Evolutionary conservation across 1,140 invertebrate genomes (phyloP).

Genomic region (Bradysia coprophila): DNA sequence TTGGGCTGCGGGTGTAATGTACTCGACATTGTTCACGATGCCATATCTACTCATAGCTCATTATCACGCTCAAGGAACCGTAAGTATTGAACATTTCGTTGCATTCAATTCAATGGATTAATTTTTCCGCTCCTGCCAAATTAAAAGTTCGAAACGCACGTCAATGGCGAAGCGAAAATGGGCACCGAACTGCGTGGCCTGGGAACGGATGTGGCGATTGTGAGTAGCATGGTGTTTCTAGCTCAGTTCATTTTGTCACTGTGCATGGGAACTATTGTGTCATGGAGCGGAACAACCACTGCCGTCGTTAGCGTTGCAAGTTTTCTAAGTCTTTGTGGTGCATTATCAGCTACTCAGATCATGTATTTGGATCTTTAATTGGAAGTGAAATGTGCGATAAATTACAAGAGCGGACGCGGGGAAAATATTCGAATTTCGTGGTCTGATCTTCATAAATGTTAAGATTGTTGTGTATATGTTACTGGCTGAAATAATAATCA

Average conservation of each 20-base stretch:
- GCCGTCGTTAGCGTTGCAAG: conserved; percentile 71
- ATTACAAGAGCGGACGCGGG: too few species aligned
- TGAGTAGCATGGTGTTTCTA: conserved; percentile 89
- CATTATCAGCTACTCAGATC: conserved; percentile 65
- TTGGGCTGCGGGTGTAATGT: conserved; percentile 87
- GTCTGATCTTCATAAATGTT: too few species aligned
- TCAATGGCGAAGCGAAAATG: conserved; percentile 27
- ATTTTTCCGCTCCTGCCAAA: background rate
- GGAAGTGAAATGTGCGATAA: background rate
- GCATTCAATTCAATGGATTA: background rate
- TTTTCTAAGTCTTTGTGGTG: conserved; percentile 63
- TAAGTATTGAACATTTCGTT: conserved; percentile 37
- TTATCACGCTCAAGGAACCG: conserved; percentile 74
- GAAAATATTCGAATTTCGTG: too few species aligned
- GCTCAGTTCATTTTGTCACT: conserved; percentile 81
- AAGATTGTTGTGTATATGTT: background rate
- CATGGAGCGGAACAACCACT: conserved; percentile 62
- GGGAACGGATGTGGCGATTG: conserved; percentile 83
- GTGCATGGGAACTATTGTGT: conserved; percentile 71
- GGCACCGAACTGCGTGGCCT: conserved; percentile 51
- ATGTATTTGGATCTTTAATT: conserved; percentile 69
- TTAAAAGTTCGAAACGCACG: conserved; percentile 43
- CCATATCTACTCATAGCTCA: conserved; percentile 85
- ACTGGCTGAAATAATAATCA: background rate
- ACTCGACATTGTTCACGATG: conserved; percentile 94